phyloP scores from a whole-genome alignment of 2,113 vertebrate genomes.

The Ondatra zibethicus region DNA sequence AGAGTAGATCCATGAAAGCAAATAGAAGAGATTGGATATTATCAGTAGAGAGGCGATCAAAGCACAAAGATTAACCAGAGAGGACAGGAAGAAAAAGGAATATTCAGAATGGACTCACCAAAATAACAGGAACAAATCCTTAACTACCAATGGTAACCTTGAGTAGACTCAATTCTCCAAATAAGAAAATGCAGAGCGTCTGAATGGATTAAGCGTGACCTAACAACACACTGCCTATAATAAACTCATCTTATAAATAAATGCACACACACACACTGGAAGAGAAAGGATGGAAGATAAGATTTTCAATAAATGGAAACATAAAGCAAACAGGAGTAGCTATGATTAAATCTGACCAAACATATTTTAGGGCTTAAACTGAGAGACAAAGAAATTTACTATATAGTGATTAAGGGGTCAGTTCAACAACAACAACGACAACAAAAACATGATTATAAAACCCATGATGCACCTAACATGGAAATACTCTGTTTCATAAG shows the following conservation, averaged over 20 bases:
- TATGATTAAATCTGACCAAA: background rate
- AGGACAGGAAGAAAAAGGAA: background rate
- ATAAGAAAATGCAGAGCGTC: background rate
- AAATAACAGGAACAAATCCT: background rate
- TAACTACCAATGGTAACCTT: background rate
- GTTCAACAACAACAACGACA: background rate
- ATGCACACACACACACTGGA: background rate
- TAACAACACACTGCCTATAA: background rate
- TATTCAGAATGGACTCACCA: background rate
- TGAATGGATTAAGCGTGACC: background rate
- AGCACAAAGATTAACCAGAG: background rate
- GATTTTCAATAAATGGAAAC: background rate
- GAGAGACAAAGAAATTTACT: background rate
- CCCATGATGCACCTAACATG: background rate
- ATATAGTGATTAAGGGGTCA: background rate
- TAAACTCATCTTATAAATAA: slow-evolving; percentile 6
- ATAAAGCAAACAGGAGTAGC: background rate
- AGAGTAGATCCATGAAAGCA: background rate
- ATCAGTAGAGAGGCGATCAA: background rate
- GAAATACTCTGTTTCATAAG: background rate
- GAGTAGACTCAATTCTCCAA: background rate
- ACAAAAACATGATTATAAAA: background rate
- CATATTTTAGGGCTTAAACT: background rate
- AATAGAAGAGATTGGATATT: background rate
- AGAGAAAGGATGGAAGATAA: background rate